Base-by-base conservation (phyloP, 2,888 invertebrate genomes). In the Shargacucullia verbasci region DNA sequence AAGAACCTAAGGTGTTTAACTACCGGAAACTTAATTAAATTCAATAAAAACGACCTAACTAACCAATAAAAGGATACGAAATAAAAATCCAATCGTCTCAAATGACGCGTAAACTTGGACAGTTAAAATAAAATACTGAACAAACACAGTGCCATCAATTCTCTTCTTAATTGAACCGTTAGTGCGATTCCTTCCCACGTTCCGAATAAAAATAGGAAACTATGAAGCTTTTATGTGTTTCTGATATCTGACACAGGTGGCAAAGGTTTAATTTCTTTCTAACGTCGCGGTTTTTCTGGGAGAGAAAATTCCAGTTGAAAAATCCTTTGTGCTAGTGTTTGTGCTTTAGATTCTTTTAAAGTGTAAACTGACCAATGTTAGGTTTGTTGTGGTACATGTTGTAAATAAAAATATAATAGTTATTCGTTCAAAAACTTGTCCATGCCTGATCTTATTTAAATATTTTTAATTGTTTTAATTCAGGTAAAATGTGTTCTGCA, bases 121-220 rank as follows among this genome's bases (percentile, higher is more conserved):
- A 65, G 69, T 78, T 74, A 67, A 73, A 73, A 73, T 78, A 79
- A 78, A 76, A 79, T 73, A 67, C 64, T 58, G 72, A 52, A 60
- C 67, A 72, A 73, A 73, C 71, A 78, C 72, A 59, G 65, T 27
- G 65, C 62, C 75, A 82, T 83, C 74, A 77, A 78, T 83, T 82
- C 72, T 54, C 53, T 57, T 72, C 72, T 78, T 82, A 82, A 84
- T 80, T 79, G 78, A 76, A 78, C 76, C 59, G 72, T 74, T 72
- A 74, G 63, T 70, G 73, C 59, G 47, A 61, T 60, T 75, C 61
- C 52, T 52, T 35, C 49, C 56, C 20, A 43, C 14, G 48, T 31
- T 52, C 14, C 45, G 29, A 52, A 81, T 81, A 81, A 81, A 80
- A 81, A 83, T 76, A 67, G 71, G 52, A 75, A 82, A 72, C 73